Conservation (phyloP, 2,113 vertebrate genomes). For the Dasyornis broadbenti region DNA sequence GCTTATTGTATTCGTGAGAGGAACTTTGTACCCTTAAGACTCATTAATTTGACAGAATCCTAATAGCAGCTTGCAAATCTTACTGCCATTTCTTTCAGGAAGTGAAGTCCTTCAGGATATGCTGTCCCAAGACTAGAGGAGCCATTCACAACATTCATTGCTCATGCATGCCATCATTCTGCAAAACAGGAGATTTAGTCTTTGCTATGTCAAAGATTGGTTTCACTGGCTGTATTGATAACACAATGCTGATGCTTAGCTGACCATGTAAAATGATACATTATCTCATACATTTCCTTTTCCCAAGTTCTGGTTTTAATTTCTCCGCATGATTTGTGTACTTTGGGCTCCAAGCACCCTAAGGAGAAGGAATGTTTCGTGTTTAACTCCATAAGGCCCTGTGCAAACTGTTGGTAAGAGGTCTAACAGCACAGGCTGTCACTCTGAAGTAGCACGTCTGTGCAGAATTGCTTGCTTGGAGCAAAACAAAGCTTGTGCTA, state of each 20-base stretch:
- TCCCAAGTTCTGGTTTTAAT: neutral
- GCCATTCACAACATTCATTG: neutral
- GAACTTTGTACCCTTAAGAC: slow-evolving; percentile 11
- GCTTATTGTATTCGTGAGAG: slow-evolving; percentile 45
- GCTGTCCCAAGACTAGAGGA: neutral
- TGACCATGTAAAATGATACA: neutral
- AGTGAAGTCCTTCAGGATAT: neutral
- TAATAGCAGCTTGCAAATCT: slow-evolving; percentile 34
- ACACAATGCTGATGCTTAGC: neutral
- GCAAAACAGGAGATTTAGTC: neutral
- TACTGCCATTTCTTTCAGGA: neutral
- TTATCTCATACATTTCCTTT: neutral
- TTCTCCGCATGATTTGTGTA: neutral
- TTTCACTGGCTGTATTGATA: neutral
- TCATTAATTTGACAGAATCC: slow-evolving; percentile 43
- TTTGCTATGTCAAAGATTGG: neutral
- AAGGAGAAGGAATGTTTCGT: neutral
- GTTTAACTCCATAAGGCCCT: neutral
- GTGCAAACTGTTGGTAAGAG: neutral
- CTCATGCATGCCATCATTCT: neutral
- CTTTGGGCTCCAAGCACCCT: neutral
- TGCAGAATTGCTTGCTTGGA: neutral
- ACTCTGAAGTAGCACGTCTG: neutral
- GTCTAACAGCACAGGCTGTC: neutral
- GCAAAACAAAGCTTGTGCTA: neutral